phyloP scores from a whole-genome alignment of 2,113 vertebrate species.

The Indicator indicator region DNA sequence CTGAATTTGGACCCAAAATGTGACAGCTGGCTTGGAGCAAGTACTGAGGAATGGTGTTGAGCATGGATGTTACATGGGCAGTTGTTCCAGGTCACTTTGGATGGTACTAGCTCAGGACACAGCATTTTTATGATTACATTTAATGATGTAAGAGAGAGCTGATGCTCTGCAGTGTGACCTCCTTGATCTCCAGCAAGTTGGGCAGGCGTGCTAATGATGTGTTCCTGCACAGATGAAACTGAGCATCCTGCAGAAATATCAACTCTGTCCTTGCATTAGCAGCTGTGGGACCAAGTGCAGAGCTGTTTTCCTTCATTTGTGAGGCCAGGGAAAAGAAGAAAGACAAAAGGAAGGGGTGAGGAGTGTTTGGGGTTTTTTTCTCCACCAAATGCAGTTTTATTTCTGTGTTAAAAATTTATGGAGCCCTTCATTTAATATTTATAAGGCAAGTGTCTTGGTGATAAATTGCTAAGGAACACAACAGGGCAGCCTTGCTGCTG shows the following conservation, averaged over 20 bases:
- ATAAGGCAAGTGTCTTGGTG: constrained; percentile 44
- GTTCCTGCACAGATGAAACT: neutral
- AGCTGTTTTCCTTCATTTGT: neutral
- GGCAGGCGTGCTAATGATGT: neutral
- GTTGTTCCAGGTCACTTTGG: neutral
- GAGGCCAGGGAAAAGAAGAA: neutral
- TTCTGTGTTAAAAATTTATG: constrained; percentile 55
- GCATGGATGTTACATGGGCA: rapidly evolving
- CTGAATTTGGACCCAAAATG: neutral
- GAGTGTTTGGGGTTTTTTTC: neutral
- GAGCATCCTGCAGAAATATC: neutral
- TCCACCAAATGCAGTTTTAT: constrained; percentile 50
- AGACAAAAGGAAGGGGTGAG: neutral
- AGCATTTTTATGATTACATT: neutral
- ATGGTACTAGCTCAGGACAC: neutral
- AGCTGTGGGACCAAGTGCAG: neutral
- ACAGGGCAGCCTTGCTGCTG: neutral
- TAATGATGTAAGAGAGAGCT: rapidly evolving
- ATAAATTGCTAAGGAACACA: constrained; percentile 57
- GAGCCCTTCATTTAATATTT: constrained; percentile 67
- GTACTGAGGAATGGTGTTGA: neutral
- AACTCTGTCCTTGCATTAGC: neutral
- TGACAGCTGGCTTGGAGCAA: neutral
- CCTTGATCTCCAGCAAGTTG: rapidly evolving
- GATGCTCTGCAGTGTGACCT: neutral